phyloP scores from a whole-genome alignment of 2,797 vertebrate genomes.

The Pampus argenteus region DNA sequence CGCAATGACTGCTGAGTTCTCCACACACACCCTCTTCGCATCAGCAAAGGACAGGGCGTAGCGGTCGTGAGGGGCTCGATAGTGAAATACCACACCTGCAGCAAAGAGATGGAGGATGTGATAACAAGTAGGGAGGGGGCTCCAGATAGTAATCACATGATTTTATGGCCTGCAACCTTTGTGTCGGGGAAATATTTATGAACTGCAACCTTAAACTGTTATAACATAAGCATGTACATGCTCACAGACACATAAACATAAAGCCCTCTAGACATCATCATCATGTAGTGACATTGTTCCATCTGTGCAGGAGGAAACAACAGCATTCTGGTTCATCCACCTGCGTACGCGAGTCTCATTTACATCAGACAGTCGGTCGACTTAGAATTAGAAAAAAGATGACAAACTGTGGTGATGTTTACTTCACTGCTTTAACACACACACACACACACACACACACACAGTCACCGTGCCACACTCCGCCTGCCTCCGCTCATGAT shows the following conservation, averaged over 20 bases:
- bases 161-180: conserved; percentile 28
- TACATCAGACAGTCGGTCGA: conserved; percentile 43
- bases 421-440: conserved; percentile 59
- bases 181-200: conserved; percentile 38
- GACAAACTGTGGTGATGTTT: conserved; percentile 61
- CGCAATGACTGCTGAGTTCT: conserved; percentile 90
- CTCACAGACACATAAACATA: conserved; percentile 35
- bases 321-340: conserved; percentile 46
- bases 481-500: conserved; percentile 20
- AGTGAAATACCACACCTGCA: conserved; percentile 95
- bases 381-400: conserved; percentile 50
- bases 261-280: conserved; percentile 46
- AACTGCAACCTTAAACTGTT: conserved; percentile 37
- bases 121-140: not conserved
- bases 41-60: conserved; percentile 89
- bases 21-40: conserved; percentile 88
- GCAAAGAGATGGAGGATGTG: conserved; percentile 21
- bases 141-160: not conserved
- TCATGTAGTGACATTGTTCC: conserved; percentile 54
- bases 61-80: conserved; percentile 90
- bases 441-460: conserved; percentile 26
- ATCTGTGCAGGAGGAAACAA: conserved; percentile 45
- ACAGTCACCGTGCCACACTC: conserved; percentile 36
- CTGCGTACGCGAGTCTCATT: conserved; percentile 46
- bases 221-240: conserved; percentile 35